Base-by-base conservation (phyloP, 2,797 vertebrate species). In the Varecia variegata region DNA sequence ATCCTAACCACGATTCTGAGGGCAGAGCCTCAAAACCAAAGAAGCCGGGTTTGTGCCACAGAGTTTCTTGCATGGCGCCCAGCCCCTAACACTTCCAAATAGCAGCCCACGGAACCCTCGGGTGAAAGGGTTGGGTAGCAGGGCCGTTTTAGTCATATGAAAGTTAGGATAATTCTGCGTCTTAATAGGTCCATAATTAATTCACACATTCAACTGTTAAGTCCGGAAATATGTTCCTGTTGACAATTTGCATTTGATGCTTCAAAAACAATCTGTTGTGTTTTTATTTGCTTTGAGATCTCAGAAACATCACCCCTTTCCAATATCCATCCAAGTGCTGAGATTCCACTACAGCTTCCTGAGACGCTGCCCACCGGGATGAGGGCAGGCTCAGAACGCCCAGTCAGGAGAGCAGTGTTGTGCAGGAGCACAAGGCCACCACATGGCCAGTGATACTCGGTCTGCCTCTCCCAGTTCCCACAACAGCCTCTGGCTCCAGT, bases 161-260 rank as follows among this genome's bases (percentile, higher is more conserved):
- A 86, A 96, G 77, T 35, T 96, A 96, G 88, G 96, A 81, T 13
- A 94, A 89, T 95, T 88, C 96, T 91, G 96, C 79, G 94, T 98
- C 91, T 88, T 98, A 98, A 98, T 97, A 92, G 94, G 93, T 94
- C 97, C 92, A 56, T 98, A 98, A 98, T 98, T 98, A 98, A 98
- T 98, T 98, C 98, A 98, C 98, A 98, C 96, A 96, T 98, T 98
- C 93, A 60, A 96, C 97, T 97, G 95, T 91, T 95, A 96, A 96
- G 97, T 98, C 98, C 96, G 98, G 97, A 98, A 98, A 98, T 98
- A 98, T 96, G 98, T 98, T 98, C 94, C 80, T 98, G 97, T 97
- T 98, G 97, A 97, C 97, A 97, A 98, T 98, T 97, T 98, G 93
- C 96, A 98, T 98, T 93, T 89, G 98, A 97, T 97, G 93, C 96